phyloP scores from a whole-genome alignment of 1,140 invertebrate species.

The Agrilus planipennis region DNA sequence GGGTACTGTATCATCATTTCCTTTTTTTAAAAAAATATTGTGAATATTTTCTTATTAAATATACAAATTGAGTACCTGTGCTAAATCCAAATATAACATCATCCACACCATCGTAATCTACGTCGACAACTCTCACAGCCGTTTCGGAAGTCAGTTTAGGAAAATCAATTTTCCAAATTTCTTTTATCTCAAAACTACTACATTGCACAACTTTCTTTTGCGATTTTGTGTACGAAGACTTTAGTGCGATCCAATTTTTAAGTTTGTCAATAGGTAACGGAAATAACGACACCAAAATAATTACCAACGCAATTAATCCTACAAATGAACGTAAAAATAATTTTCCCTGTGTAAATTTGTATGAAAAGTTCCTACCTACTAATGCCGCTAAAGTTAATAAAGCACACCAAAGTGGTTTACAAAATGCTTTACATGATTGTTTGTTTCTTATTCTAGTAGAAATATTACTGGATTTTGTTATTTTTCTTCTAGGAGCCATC shows the following conservation, averaged over 20 bases:
- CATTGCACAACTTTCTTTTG: slow-evolving; percentile 45
- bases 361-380: slow-evolving; percentile 29
- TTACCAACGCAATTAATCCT: slow-evolving; percentile 48
- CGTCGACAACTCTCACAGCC: slow-evolving; percentile 55
- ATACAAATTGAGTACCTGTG: slow-evolving; percentile 43
- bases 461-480: slow-evolving; percentile 31
- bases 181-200: slow-evolving; percentile 50
- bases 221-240: slow-evolving; percentile 16
- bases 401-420: slow-evolving; percentile 49
- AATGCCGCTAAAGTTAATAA: slow-evolving; percentile 44
- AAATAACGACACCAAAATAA: slow-evolving; percentile 54
- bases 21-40: slow-evolving; percentile 10
- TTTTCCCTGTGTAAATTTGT: background rate
- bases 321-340: slow-evolving; percentile 12
- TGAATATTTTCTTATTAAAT: slow-evolving; percentile 2
- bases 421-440: slow-evolving; percentile 41
- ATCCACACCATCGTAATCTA: slow-evolving; percentile 59
- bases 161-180: slow-evolving; percentile 61
- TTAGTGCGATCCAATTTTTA: slow-evolving; percentile 41
- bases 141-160: slow-evolving; percentile 67
- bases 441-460: slow-evolving; percentile 37
- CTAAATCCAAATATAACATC: slow-evolving; percentile 73
- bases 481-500: slow-evolving; percentile 59
- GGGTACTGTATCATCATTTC: slow-evolving; percentile 24
- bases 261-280: slow-evolving; percentile 46